A percentile compares a stretch with the other conserved stretches of the same genome.
Conservation (phyloP, 2,113 vertebrate species). For the Cottus gobio region DNA sequence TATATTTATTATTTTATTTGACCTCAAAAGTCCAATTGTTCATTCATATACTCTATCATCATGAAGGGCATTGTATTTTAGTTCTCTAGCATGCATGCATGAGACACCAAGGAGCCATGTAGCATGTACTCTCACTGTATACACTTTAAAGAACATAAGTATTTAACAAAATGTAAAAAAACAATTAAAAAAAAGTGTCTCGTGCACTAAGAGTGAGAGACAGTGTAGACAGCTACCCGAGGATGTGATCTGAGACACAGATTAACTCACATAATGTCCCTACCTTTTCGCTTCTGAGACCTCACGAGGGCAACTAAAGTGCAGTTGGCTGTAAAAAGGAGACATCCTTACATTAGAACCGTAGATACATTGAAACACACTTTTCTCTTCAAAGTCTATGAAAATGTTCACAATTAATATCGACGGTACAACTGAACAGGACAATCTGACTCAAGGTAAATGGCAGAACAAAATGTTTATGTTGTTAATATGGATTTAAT, state of each 20-base stretch:
- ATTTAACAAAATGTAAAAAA: background rate
- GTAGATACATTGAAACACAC: background rate
- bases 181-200: background rate
- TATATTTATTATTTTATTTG: no score
- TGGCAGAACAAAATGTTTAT: no score
- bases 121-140: background rate
- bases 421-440: background rate
- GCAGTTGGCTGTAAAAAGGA: slow-evolving; percentile 12
- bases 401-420: background rate
- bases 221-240: no score
- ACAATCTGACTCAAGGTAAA: background rate
- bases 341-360: background rate
- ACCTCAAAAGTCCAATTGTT: background rate
- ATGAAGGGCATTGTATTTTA: background rate
- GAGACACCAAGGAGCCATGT: background rate
- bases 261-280: background rate
- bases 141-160: background rate
- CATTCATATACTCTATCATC: background rate
- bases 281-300: background rate
- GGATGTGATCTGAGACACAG: background rate
- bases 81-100: background rate
- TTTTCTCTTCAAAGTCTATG: background rate
- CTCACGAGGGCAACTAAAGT: rapidly evolving
- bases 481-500: background rate
- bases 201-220: background rate